These are phyloP conservation scores for Athalia rosae DNA, from an alignment of 2,888 invertebrate genomes.

Conservation along the genomic window DNA sequence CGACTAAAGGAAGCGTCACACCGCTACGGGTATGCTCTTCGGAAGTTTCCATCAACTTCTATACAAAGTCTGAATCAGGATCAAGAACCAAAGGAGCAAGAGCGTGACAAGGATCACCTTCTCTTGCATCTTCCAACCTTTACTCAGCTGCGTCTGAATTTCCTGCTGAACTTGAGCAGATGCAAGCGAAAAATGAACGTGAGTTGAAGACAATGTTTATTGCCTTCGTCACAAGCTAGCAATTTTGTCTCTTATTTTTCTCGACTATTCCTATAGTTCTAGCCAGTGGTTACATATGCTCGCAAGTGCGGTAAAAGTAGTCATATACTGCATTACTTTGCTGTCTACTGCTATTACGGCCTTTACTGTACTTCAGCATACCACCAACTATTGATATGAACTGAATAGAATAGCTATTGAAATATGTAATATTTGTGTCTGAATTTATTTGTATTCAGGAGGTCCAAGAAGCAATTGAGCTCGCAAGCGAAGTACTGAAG, in stretches of 20 bases:
- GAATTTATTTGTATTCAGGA: constrained; percentile 76
- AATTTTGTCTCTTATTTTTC: constrained; percentile 13
- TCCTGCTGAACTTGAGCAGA: constrained; percentile 92
- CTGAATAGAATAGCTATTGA: background rate
- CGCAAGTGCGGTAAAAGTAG: no score
- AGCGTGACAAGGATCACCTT: constrained; percentile 75
- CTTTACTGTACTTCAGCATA: no score
- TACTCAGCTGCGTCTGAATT: constrained; percentile 90
- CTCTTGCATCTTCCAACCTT: constrained; percentile 85
- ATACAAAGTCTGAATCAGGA: constrained; percentile 76
- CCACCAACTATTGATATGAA: background rate
- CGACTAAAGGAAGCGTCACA: constrained; percentile 95
- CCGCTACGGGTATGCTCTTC: constrained; percentile 94
- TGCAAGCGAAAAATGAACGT: constrained; percentile 97
- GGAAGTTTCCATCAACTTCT: constrained; percentile 85
- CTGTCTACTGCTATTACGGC: no score
- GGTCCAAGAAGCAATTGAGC: constrained; percentile 88
- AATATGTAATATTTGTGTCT: no score
- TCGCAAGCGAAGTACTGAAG: constrained; percentile 90
- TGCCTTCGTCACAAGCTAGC: no score
- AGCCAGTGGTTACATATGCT: constrained; percentile 21
- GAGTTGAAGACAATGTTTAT: constrained; percentile 72
- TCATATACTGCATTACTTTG: no score
- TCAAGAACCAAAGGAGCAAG: no score
- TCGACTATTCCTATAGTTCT: constrained; percentile 30